A percentile compares a stretch with the other conserved stretches of the same genome.
Evolutionary conservation across 1,140 invertebrate genomes (phyloP).

Genomic region (Bombus affinis): DNA sequence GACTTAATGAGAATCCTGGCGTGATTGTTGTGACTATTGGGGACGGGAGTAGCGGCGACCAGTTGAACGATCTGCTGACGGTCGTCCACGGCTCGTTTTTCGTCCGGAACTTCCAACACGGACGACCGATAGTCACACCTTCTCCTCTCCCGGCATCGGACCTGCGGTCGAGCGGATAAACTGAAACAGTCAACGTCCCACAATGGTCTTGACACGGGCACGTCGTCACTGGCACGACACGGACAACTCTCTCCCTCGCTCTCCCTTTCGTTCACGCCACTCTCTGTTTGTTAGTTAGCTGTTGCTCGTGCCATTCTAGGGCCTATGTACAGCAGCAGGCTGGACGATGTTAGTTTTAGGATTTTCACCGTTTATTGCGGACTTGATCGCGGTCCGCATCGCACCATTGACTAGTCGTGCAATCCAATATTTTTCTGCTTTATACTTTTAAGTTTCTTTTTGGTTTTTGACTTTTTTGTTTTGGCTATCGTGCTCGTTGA

Average conservation of each 20-base stretch:
- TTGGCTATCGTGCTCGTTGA: neutral
- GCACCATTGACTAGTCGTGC: constrained; percentile 76
- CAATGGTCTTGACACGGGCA: constrained; percentile 77
- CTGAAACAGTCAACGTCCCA: constrained; percentile 82
- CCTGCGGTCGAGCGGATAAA: constrained; percentile 84
- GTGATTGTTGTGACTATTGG: constrained; percentile 54
- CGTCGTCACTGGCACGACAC: constrained; percentile 77
- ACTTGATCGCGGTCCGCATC: constrained; percentile 71
- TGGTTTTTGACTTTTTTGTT: neutral
- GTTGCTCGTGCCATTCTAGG: neutral
- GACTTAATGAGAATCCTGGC: constrained; percentile 59
- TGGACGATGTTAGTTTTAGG: constrained; percentile 37
- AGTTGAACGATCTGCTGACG: constrained; percentile 39
- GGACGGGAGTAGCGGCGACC: constrained; percentile 32
- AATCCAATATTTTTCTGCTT: constrained; percentile 36
- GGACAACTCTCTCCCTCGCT: constrained; percentile 56
- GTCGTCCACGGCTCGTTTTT: constrained; percentile 19
- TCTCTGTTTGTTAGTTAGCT: constrained; percentile 8
- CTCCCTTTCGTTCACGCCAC: constrained; percentile 1
- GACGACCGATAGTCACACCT: constrained; percentile 84
- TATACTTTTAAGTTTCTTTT: neutral
- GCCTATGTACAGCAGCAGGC: neutral
- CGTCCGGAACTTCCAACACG: constrained; percentile 58
- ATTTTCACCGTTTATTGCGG: neutral
- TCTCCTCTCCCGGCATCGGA: constrained; percentile 83